These are phyloP conservation scores for Phenganax subtilis DNA, from an alignment of 92 coral and sea anemone species.

Conservation along the genomic window DNA sequence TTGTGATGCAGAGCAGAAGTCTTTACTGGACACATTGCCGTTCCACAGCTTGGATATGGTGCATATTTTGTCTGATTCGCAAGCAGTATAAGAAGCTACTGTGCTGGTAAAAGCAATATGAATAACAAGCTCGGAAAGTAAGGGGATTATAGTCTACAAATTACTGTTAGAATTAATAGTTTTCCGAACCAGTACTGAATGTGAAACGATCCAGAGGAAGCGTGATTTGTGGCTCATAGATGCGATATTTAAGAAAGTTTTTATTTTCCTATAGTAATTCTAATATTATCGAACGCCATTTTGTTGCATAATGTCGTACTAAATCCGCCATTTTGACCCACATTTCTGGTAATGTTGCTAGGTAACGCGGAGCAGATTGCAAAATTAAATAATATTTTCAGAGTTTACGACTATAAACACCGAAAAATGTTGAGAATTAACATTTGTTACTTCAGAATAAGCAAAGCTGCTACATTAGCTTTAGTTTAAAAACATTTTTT, in stretches of 20 bases:
- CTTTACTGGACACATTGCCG: background rate
- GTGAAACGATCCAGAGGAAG: background rate
- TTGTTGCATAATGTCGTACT: background rate
- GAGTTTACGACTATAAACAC: no score
- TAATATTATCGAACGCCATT: background rate
- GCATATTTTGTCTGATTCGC: conserved; percentile 1
- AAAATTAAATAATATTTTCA: no score
- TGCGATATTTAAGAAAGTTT: background rate
- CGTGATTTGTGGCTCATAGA: conserved; percentile 1
- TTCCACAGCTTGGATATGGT: background rate
- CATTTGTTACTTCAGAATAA: no score
- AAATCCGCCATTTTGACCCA: conserved; percentile 13
- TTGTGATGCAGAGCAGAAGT: no score
- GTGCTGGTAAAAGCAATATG: background rate
- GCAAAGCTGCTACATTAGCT: no score
- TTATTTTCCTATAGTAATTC: background rate
- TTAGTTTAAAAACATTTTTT: no score
- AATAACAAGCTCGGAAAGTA: background rate
- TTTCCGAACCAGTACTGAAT: background rate
- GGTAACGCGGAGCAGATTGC: no score
- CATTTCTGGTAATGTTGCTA: background rate
- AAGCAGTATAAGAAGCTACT: background rate
- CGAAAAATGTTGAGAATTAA: no score
- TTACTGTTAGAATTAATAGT: background rate
- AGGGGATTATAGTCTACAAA: background rate